Conservation (phyloP, 2,113 vertebrate species). For the Forbesichthys papilliferus region DNA sequence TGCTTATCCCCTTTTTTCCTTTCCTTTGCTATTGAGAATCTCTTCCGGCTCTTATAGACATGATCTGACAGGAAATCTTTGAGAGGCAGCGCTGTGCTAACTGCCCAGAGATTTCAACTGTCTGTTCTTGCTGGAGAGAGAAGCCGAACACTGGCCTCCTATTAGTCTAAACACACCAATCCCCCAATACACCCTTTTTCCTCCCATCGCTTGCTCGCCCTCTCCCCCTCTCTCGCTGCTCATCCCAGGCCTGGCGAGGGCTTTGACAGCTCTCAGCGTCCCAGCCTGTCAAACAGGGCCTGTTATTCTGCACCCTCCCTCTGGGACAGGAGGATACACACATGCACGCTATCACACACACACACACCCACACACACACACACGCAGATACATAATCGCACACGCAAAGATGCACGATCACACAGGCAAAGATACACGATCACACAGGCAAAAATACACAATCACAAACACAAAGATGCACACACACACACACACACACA, state of each 20-base stretch:
- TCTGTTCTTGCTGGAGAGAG: constrained; percentile 94
- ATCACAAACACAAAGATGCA: constrained; percentile 39
- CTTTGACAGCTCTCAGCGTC: constrained; percentile 92
- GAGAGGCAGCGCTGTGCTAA: constrained; percentile 91
- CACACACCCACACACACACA: constrained; percentile 10
- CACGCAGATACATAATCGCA: constrained; percentile 4
- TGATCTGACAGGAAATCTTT: constrained; percentile 99
- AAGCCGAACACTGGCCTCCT: constrained; percentile 92
- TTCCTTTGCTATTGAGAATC: constrained; percentile 87
- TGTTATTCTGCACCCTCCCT: constrained; percentile 83
- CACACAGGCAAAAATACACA: constrained; percentile 14
- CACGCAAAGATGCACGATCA: not conserved
- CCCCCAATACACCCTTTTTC: constrained; percentile 77
- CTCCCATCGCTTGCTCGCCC: constrained; percentile 5
- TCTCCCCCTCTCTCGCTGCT: constrained; percentile 57
- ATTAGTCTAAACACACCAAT: constrained; percentile 97
- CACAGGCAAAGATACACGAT: not conserved
- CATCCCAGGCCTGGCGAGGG: constrained; percentile 78
- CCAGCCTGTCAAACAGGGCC: constrained; percentile 88
- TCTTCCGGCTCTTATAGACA: constrained; percentile 91
- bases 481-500: not conserved
- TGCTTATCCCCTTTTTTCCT: constrained; percentile 18
- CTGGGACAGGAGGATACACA: constrained; percentile 71
- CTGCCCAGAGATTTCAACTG: constrained; percentile 99
- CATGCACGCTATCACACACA: constrained; percentile 27